Evolutionary conservation across 2,888 invertebrate species (phyloP).

Genomic region (Ferrisia virgata): DNA sequence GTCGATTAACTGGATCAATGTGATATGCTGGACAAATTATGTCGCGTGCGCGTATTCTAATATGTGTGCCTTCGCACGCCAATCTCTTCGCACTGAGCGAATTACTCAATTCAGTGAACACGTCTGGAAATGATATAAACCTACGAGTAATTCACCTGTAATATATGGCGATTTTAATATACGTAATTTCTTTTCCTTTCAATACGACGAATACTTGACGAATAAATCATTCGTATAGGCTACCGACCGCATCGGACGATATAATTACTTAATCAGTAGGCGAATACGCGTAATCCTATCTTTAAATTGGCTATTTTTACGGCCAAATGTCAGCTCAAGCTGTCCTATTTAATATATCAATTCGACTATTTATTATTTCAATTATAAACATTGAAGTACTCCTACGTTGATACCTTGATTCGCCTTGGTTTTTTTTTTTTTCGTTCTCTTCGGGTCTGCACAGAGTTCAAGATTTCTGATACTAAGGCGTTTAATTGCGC

Average conservation of each 20-base stretch:
- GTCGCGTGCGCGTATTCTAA: not conserved
- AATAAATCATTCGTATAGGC: not conserved
- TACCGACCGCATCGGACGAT: not conserved
- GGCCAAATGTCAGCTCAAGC: not conserved
- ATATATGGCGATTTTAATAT: not conserved
- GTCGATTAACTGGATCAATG: constrained; percentile 27
- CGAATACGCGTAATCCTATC: not conserved
- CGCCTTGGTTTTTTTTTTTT: not conserved
- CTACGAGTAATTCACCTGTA: too few species aligned
- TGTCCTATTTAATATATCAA: not conserved
- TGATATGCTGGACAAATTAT: constrained; percentile 1
- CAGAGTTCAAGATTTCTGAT: not conserved
- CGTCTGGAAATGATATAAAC: not conserved
- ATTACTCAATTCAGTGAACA: not conserved
- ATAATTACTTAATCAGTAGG: not conserved
- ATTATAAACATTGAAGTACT: constrained; percentile 16
- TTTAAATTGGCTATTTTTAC: not conserved
- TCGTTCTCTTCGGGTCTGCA: not conserved
- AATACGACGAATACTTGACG: not conserved
- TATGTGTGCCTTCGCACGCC: not conserved
- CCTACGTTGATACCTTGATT: constrained; percentile 17
- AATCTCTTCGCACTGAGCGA: not conserved
- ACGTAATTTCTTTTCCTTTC: not conserved
- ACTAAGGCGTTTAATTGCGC: constrained; percentile 19
- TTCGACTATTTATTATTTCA: not conserved